Base-by-base conservation (phyloP, 1,140 invertebrate species). In the Helicoverpa zea region DNA sequence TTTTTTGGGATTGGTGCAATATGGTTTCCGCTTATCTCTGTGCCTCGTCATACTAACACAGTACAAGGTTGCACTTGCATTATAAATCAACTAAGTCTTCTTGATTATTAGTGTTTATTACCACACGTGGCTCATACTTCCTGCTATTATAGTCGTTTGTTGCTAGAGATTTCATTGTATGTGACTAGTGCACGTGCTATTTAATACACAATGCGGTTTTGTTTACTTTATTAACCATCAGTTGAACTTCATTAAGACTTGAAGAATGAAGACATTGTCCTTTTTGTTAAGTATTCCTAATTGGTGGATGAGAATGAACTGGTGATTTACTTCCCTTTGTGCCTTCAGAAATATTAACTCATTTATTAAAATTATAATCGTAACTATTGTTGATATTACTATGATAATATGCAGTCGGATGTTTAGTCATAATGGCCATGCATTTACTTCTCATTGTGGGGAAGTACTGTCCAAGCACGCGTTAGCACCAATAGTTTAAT, bases 151-250 rank as follows among this genome's bases (percentile, higher is more conserved):
- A 59, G 10, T 23, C 52, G 61, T 61, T 43, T 63, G 14, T 75
- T 49, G 12, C 23, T 73, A 73, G 73, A 49, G 51, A 49, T 73
- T 73, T 63, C 73, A 51, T 75, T 75, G 58, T 75, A 61, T 61
- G 16, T 59, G 3, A 52, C 29, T 3, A 13, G 7, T 10, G 7
- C 72, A 74, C 54, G 72, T 74, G 72, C 13, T 11, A 12, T n/a
- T n/a, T n/a, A n/a, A 1, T 52, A 72, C n/a, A 54, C 23, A 51
- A 64, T 43, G 29, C 18, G 29, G 18, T 29, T 68, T 43, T 68
- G 64, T 68, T 68, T 70, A 29, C 66, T 70, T 64, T 7, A 64
- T 16, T 52, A 14, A n/a, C 10, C 51, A 29, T 11, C 9, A 14
- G 4, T 29, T 51, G 9, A 70, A 14, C 2, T 47, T 18, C 23